phyloP scores from a whole-genome alignment of 2,113 vertebrate species.

The Oreamnos americanus region DNA sequence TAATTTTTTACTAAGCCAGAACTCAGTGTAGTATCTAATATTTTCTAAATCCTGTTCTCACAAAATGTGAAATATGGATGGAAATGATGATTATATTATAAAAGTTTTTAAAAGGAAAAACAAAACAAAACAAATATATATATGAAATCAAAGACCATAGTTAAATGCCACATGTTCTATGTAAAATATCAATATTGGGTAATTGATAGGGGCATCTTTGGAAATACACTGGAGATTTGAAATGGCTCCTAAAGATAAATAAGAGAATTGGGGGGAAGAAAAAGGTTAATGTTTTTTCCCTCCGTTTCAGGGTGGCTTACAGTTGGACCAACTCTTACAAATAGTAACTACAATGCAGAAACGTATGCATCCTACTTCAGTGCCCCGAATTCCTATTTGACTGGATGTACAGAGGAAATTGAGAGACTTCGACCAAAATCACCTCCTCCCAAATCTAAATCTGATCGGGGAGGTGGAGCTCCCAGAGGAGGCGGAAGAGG shows the following conservation, averaged over 20 bases:
- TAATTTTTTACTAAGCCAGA: neutral
- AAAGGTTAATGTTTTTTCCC: neutral
- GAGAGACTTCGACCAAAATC: slow-evolving; percentile 97
- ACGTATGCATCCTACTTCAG: slow-evolving; percentile 90
- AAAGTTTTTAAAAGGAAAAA: neutral
- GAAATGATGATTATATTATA: neutral
- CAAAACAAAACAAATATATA: neutral
- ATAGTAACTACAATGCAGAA: slow-evolving; percentile 97
- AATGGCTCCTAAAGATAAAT: neutral
- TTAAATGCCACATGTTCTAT: neutral
- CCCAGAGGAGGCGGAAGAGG: slow-evolving; percentile 92
- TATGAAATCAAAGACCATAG: neutral
- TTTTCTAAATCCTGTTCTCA: neutral
- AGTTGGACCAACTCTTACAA: slow-evolving; percentile 96
- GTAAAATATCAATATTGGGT: neutral
- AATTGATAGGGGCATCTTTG: neutral
- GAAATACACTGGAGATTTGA: neutral
- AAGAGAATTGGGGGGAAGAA: neutral
- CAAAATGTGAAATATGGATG: neutral
- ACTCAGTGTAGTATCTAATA: neutral
- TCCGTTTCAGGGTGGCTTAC: slow-evolving; percentile 92
- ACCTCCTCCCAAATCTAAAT: slow-evolving; percentile 91
- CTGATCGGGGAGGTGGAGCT: slow-evolving; percentile 92
- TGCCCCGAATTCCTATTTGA: slow-evolving; percentile 88
- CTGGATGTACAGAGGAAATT: slow-evolving; percentile 96